Evolutionary conservation across 2,888 invertebrate genomes (phyloP), one percentile per base, ranked within the genome.

Genomic region (Monopis laevigella): DNA sequence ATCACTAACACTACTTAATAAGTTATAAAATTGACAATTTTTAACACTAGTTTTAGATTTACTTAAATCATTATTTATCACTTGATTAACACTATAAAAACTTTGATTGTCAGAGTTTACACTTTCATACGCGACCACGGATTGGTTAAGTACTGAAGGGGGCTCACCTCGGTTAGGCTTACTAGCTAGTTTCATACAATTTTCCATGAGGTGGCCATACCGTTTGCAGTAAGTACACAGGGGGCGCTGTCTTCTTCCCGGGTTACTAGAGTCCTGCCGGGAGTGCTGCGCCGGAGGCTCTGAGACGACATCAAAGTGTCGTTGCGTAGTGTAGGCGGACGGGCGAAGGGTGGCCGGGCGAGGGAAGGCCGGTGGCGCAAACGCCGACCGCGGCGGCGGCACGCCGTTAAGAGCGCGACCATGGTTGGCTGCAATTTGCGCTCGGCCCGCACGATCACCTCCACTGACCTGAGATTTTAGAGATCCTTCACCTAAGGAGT

Each of bases 141-240:
- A n/a, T n/a, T n/a, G n/a, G n/a, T n/a, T n/a, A n/a, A n/a, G n/a
- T n/a, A n/a, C n/a, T n/a, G n/a, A n/a, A n/a, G 3, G 12, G 16
- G 30, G 6, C 7, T 30, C 16, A 30, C 12, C n/a, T 30, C 16
- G 13, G n/a, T 5, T n/a, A n/a, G n/a, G n/a, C n/a, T n/a, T n/a
- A n/a, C n/a, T n/a, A 17, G 17, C 11, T n/a, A 32, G 14, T 30
- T 44, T 43, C 4, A 3, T 1, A 16, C 43, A 46, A 2, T 41
- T 26, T 2, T 43, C 32, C 6, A 27, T 39, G 1, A 21, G 18
- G 21, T 44, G 46, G 11, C 43, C 44, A 14, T 29, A 17, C n/a
- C 26, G 27, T 8, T 32, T 36, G 27, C 44, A 46, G n/a, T 43
- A 46, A 2, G 26, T 7, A 27, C 46, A 44, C 24, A 36, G 40